Percentiles rank a stretch among this genome's conserved stretches.
Evolutionary conservation across 35 echinoderm and acorn worm species (phyloP).

Genomic region (Lytechinus pictus): DNA sequence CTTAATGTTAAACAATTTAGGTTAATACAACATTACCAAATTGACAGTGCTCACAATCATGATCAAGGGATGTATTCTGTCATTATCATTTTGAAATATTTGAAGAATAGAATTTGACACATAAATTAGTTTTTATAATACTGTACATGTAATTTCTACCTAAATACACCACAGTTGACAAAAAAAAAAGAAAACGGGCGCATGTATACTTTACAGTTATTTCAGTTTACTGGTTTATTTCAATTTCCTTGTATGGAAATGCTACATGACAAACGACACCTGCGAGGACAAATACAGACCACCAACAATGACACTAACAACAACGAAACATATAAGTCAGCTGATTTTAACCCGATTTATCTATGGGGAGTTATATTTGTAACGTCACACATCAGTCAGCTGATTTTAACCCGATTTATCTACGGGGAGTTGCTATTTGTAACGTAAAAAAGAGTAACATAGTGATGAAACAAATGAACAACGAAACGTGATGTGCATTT

Average conservation of each 20-base stretch:
- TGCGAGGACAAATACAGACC: neutral
- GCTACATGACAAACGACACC: neutral
- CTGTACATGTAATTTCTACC: neutral
- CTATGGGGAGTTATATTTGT: neutral
- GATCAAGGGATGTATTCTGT: no score
- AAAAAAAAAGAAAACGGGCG: neutral
- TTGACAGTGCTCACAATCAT: no score
- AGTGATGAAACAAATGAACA: no score
- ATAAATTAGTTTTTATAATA: neutral
- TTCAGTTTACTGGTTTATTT: constrained; percentile 45
- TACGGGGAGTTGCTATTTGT: no score
- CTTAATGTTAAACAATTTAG: no score
- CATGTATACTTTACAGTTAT: constrained; percentile 17
- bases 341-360: neutral
- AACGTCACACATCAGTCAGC: no score
- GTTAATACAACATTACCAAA: no score
- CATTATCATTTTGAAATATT: no score
- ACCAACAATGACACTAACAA: neutral
- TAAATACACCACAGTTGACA: neutral
- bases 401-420: no score
- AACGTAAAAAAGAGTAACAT: no score
- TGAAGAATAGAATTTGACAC: neutral
- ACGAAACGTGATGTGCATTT: no score
- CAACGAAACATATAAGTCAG: neutral
- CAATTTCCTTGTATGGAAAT: neutral